These are phyloP conservation scores for Spodoptera litura DNA, from an alignment of 1,140 invertebrate genomes.

Conservation along the genomic window DNA sequence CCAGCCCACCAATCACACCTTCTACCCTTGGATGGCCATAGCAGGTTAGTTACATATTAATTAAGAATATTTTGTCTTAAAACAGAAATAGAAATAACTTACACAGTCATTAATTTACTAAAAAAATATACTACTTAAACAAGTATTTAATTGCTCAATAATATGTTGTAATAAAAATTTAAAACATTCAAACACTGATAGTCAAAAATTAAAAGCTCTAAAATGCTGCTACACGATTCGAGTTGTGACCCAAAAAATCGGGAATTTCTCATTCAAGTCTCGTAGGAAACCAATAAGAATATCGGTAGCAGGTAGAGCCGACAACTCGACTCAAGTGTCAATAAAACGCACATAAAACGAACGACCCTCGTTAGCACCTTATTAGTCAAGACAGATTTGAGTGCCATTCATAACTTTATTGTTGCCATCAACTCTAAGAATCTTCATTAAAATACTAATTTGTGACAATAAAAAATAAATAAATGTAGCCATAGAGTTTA, in stretches of 20 bases:
- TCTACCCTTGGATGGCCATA: constrained; percentile 99
- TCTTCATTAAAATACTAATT: constrained; percentile 51
- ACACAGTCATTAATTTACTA: constrained; percentile 39
- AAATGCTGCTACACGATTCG: constrained; percentile 56
- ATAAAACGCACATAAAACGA: constrained; percentile 80
- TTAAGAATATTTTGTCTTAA: constrained; percentile 2
- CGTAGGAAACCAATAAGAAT: constrained; percentile 73
- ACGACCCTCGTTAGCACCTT: constrained; percentile 80
- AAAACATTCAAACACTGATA: constrained; percentile 24
- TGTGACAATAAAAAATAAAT: constrained; percentile 51
- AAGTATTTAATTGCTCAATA: constrained; percentile 46
- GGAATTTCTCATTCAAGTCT: constrained; percentile 52
- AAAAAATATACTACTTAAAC: constrained; percentile 29
- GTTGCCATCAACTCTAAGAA: constrained; percentile 59
- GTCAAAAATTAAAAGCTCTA: constrained; percentile 49
- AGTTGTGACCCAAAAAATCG: constrained; percentile 28
- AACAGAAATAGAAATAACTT: not conserved
- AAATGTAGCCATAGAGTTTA: constrained; percentile 37
- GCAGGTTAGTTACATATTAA: constrained; percentile 92
- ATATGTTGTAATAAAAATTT: constrained; percentile 47
- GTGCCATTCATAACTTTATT: constrained; percentile 70
- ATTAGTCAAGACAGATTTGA: constrained; percentile 78
- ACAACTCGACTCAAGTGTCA: constrained; percentile 66
- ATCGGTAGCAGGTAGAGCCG: constrained; percentile 64
- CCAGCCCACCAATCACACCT: constrained; percentile 96